Percentiles rank a stretch among this genome's conserved stretches.
phyloP scores from a whole-genome alignment of 2,888 invertebrate genomes.

The Augiades crinisus region DNA sequence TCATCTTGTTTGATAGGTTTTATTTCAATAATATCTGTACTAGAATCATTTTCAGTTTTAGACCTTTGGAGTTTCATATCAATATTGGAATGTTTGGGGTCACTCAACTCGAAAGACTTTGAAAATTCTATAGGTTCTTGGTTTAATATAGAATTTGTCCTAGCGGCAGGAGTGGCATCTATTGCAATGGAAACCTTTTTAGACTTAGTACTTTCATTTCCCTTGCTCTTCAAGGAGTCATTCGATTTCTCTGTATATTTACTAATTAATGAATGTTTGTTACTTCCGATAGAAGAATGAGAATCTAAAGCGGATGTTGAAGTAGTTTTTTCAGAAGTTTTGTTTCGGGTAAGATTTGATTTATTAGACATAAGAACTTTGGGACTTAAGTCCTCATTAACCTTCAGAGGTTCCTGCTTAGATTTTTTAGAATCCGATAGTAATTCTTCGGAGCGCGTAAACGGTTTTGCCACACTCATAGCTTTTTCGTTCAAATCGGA shows the following conservation, averaged over 20 bases:
- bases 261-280: slow-evolving; percentile 52
- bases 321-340: slow-evolving; percentile 72
- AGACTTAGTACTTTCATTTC: slow-evolving; percentile 70
- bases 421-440: slow-evolving; percentile 57
- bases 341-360: slow-evolving; percentile 47
- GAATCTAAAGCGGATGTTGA: slow-evolving; percentile 72
- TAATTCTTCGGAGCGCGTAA: slow-evolving; percentile 71
- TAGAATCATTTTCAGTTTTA: slow-evolving; percentile 66
- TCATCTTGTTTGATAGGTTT: slow-evolving; percentile 36
- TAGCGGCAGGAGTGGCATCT: slow-evolving; percentile 88
- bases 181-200: slow-evolving; percentile 89
- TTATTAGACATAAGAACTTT: slow-evolving; percentile 47
- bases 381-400: slow-evolving; percentile 39
- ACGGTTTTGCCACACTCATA: slow-evolving; percentile 51
- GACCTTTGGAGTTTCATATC: slow-evolving; percentile 60
- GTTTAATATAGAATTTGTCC: slow-evolving; percentile 86
- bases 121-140: slow-evolving; percentile 89
- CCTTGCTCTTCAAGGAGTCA: slow-evolving; percentile 68
- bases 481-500: slow-evolving; percentile 58
- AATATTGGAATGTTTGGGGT: slow-evolving; percentile 55
- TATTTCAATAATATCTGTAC: slow-evolving; percentile 33
- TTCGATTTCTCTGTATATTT: slow-evolving; percentile 63
- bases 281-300: slow-evolving; percentile 63
- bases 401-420: slow-evolving; percentile 46
- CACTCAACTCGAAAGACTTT: slow-evolving; percentile 80